A percentile compares a stretch with the other conserved stretches of the same genome.
phyloP scores from a whole-genome alignment of 1,140 invertebrate genomes.

The Magallana angulata region DNA sequence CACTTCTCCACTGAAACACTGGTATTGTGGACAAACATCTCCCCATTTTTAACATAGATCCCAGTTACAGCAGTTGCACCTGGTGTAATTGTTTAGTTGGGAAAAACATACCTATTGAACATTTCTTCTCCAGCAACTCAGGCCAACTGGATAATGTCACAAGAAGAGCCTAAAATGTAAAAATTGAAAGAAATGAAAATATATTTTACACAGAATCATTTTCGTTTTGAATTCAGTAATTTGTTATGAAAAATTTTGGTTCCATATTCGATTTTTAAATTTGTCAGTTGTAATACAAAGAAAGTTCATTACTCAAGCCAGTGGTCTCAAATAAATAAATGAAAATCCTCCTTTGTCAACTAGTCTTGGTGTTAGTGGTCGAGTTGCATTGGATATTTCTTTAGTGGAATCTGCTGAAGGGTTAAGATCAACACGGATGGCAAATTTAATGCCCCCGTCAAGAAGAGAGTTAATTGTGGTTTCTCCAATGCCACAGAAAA shows the following conservation, averaged over 20 bases:
- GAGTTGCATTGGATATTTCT: background rate
- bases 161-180: background rate
- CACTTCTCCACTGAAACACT: background rate
- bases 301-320: background rate
- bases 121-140: background rate
- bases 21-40: background rate
- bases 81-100: background rate
- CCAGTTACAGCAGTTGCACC: background rate
- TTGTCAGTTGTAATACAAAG: background rate
- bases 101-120: constrained; percentile 7
- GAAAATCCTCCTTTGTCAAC: background rate
- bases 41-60: background rate
- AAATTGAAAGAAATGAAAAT: background rate
- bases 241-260: background rate
- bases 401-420: background rate
- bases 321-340: constrained; percentile 13
- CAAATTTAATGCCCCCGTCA: background rate
- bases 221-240: background rate
- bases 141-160: background rate
- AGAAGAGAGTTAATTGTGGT: background rate
- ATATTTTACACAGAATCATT: background rate
- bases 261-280: background rate
- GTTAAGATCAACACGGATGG: background rate
- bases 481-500: background rate
- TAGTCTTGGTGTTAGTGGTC: background rate